These are phyloP conservation scores for Noctua janthe DNA, from an alignment of 2,888 invertebrate genomes.

Conservation along the genomic window DNA sequence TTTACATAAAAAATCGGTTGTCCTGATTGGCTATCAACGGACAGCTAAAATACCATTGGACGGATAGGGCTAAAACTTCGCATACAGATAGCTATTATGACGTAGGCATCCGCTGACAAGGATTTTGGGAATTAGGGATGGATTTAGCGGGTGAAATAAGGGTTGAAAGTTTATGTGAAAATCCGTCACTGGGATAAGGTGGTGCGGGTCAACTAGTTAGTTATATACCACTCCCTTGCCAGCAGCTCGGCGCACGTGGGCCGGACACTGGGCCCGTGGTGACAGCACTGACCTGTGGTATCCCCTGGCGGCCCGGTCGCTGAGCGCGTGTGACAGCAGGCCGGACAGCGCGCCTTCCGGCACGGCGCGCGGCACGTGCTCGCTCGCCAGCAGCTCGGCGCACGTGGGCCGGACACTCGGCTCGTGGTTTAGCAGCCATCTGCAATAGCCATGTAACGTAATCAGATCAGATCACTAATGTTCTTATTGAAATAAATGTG, in stretches of 20 bases:
- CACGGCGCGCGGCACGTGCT: constrained; percentile 96
- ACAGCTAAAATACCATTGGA: no score
- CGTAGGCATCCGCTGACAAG: not conserved
- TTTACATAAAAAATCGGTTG: no score
- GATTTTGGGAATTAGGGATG: not conserved
- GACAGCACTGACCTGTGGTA: constrained; percentile 89
- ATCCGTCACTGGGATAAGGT: not conserved
- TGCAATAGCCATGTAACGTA: constrained; percentile 51
- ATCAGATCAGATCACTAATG: not conserved
- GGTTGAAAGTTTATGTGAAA: not conserved
- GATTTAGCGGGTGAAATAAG: not conserved
- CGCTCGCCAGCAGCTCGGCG: constrained; percentile 95
- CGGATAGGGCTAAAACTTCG: no score
- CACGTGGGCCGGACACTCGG: constrained; percentile 95
- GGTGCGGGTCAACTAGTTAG: not conserved
- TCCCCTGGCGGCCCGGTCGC: constrained; percentile 91
- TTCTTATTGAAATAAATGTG: no score
- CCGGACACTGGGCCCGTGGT: constrained; percentile 93
- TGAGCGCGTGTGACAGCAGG: constrained; percentile 94
- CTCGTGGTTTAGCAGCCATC: constrained; percentile 96
- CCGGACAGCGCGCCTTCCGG: constrained; percentile 96
- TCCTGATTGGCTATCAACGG: no score
- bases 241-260: constrained; percentile 97
- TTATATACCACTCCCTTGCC: constrained; percentile 88
- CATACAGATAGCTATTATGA: not conserved